These are phyloP conservation scores for Rotaria socialis DNA, from an alignment of 2,888 invertebrate species.

Conservation along the genomic window DNA sequence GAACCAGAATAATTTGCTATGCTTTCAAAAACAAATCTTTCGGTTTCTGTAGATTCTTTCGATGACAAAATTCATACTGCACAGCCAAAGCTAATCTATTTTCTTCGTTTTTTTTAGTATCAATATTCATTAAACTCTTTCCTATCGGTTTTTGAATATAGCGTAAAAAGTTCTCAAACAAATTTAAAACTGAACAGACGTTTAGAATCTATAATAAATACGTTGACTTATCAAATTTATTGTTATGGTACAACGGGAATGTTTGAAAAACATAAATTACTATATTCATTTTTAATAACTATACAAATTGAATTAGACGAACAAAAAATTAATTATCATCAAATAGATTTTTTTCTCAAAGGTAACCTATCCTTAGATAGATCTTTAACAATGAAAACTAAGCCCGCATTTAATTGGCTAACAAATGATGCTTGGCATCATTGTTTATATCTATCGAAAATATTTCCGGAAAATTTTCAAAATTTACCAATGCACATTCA, in stretches of 20 bases:
- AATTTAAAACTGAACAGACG: slow-evolving; percentile 73
- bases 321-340: slow-evolving; percentile 66
- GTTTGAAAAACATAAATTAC: slow-evolving; percentile 81
- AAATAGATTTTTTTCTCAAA: slow-evolving; percentile 85
- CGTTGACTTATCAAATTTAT: slow-evolving; percentile 79
- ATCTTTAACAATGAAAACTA: slow-evolving; percentile 61
- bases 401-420: slow-evolving; percentile 72
- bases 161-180: slow-evolving; percentile 75
- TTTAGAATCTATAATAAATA: slow-evolving; percentile 75
- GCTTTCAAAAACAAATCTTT: no score
- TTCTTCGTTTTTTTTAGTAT: slow-evolving; percentile 61
- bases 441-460: slow-evolving; percentile 69
- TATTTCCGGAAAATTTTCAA: slow-evolving; percentile 68
- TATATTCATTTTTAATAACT: slow-evolving; percentile 85
- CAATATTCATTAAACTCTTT: slow-evolving; percentile 82
- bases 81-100: no score
- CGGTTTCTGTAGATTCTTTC: no score
- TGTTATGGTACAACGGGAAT: slow-evolving; percentile 84
- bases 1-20: no score
- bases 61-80: no score
- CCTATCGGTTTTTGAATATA: slow-evolving; percentile 75
- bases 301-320: slow-evolving; percentile 74
- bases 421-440: slow-evolving; percentile 77
- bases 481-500: slow-evolving; percentile 68
- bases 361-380: slow-evolving; percentile 70